phyloP scores from a whole-genome alignment of 2,797 vertebrate species.

The Malacoraja senta region DNA sequence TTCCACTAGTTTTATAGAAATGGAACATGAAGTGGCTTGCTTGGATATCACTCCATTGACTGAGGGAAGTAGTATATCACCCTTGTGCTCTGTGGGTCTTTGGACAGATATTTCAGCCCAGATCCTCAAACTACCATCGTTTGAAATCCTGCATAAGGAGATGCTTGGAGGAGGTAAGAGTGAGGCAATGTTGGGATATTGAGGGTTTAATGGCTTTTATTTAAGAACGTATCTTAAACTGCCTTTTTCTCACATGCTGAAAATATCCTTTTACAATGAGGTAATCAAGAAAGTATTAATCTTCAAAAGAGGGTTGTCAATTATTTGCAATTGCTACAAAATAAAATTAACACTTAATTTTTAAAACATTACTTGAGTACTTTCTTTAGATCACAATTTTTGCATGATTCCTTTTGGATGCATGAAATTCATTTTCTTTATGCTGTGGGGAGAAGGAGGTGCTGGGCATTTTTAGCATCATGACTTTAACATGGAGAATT shows the following conservation, averaged over 20 bases:
- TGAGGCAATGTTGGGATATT: background rate
- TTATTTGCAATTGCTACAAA: too few species aligned
- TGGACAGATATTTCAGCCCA: constrained; percentile 97
- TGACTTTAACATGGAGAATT: too few species aligned
- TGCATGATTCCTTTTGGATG: too few species aligned
- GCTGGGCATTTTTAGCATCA: too few species aligned
- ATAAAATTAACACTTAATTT: too few species aligned
- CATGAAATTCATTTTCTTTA: too few species aligned
- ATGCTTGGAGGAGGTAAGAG: constrained; percentile 94
- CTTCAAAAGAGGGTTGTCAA: background rate
- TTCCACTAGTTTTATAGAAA: constrained; percentile 75
- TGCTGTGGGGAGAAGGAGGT: too few species aligned
- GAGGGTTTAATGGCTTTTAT: background rate
- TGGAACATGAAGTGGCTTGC: constrained; percentile 97
- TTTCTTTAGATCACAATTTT: too few species aligned
- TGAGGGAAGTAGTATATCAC: constrained; percentile 75
- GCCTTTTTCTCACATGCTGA: background rate
- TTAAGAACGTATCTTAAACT: background rate
- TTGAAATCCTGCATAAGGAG: constrained; percentile 90
- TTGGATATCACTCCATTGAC: constrained; percentile 93
- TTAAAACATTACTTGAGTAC: too few species aligned
- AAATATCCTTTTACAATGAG: background rate
- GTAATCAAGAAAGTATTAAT: background rate
- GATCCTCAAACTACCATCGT: constrained; percentile 85
- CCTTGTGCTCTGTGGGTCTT: constrained; percentile 87